Evolutionary conservation across 92 coral and sea anemone genomes (phyloP).

Genomic region (Nematostella vectensis): DNA sequence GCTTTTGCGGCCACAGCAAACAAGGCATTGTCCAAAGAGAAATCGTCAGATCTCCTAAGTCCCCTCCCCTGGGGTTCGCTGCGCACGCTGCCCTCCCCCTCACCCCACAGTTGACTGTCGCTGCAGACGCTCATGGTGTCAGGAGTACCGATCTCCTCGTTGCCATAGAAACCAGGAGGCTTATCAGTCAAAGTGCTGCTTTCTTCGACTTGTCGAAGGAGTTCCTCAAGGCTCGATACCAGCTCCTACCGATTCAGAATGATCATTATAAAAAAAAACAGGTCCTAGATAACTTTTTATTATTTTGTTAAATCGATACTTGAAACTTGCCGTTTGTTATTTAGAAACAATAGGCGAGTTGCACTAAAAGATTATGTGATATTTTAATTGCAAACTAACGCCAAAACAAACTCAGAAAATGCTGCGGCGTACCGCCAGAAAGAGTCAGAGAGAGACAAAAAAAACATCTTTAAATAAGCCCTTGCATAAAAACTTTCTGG

Average conservation of each 20-base stretch:
- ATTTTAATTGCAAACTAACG: too few species aligned
- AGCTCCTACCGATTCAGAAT: constrained; percentile 20
- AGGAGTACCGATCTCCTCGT: constrained; percentile 40
- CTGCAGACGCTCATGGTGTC: constrained; percentile 60
- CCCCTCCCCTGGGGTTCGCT: constrained; percentile 36
- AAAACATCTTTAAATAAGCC: too few species aligned
- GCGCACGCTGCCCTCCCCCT: constrained; percentile 2
- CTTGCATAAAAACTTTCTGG: too few species aligned
- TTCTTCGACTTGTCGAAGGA: constrained; percentile 48
- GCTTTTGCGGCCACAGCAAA: constrained; percentile 75
- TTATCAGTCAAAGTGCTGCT: constrained; percentile 14
- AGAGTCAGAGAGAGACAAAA: too few species aligned
- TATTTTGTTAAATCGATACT: neutral
- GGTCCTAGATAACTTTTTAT: neutral
- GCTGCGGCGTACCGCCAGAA: too few species aligned
- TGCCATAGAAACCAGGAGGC: constrained; percentile 44
- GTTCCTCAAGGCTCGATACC: constrained; percentile 35
- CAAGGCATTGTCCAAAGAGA: constrained; percentile 59
- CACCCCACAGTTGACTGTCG: constrained; percentile 24
- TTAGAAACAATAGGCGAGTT: too few species aligned
- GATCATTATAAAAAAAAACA: neutral
- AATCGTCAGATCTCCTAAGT: constrained; percentile 43
- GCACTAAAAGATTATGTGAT: too few species aligned
- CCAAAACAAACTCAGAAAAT: too few species aligned
- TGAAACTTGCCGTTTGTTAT: too few species aligned